Conservation (phyloP, 37 sponge, comb jelly and placozoan species). For the Dysidea cf. avara region DNA sequence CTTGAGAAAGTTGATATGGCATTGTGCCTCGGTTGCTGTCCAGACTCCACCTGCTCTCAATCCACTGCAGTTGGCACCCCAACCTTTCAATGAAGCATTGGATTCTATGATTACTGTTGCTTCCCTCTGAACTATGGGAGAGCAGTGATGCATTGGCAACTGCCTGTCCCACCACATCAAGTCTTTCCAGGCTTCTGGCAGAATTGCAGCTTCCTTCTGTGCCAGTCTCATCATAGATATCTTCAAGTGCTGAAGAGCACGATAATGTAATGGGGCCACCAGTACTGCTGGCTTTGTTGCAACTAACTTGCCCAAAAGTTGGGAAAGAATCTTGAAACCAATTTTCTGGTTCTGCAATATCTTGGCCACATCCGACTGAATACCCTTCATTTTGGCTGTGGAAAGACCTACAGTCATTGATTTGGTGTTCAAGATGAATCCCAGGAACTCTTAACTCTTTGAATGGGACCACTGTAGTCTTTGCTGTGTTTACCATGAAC, state of each 20-base stretch:
- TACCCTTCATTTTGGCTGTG: too few species aligned
- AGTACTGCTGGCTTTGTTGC: conserved; percentile 27
- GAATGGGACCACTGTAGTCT: too few species aligned
- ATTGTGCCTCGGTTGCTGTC: not conserved
- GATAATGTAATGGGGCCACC: conserved; percentile 18
- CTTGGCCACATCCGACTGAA: too few species aligned
- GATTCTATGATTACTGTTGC: conserved; percentile 8
- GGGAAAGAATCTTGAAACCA: too few species aligned
- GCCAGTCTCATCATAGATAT: too few species aligned
- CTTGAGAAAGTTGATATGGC: conserved; percentile 22
- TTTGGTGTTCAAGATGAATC: too few species aligned
- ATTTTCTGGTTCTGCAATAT: too few species aligned
- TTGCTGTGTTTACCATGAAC: too few species aligned
- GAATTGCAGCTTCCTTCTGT: too few species aligned
- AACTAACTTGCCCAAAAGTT: conserved; percentile 28
- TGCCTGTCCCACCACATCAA: conserved; percentile 1
- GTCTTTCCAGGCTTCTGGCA: not conserved
- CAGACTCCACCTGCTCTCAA: conserved; percentile 13
- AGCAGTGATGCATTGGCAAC: not conserved
- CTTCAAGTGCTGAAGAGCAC: conserved; percentile 1
- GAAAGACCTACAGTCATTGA: not conserved
- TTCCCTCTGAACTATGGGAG: not conserved
- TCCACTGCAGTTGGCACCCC: conserved; percentile 34
- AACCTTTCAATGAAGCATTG: conserved; percentile 28
- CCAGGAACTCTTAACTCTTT: too few species aligned